Evolutionary conservation across 2,113 vertebrate genomes (phyloP).

Genomic region (Cinclus cinclus): DNA sequence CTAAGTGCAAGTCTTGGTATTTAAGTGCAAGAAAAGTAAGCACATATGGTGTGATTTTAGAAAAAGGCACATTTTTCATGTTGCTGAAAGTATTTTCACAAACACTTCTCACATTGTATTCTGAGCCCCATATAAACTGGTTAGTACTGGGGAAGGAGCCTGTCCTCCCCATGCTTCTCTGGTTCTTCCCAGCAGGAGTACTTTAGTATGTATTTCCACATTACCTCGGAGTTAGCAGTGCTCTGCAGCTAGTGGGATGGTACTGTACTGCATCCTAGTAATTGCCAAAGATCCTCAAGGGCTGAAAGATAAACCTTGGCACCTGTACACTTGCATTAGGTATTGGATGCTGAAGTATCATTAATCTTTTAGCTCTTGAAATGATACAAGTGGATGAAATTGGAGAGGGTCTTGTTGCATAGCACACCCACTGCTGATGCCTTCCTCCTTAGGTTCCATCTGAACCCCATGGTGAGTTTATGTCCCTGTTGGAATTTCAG

Average conservation of each 20-base stretch:
- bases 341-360: background rate
- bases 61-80: background rate
- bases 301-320: conserved; percentile 11
- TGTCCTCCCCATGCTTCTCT: background rate
- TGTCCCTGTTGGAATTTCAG: background rate
- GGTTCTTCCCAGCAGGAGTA: background rate
- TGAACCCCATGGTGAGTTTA: background rate
- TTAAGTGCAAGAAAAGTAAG: background rate
- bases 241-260: background rate
- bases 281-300: background rate
- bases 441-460: background rate
- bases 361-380: conserved; percentile 40
- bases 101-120: background rate
- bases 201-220: fast-evolving
- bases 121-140: background rate
- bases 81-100: background rate
- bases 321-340: background rate
- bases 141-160: background rate
- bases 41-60: background rate
- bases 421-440: background rate
- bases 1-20: background rate
- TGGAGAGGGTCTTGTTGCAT: background rate
- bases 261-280: background rate
- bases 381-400: conserved; percentile 5
- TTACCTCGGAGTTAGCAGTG: background rate